phyloP scores from a whole-genome alignment of 2,888 invertebrate genomes.

The Chloromyia formosa region DNA sequence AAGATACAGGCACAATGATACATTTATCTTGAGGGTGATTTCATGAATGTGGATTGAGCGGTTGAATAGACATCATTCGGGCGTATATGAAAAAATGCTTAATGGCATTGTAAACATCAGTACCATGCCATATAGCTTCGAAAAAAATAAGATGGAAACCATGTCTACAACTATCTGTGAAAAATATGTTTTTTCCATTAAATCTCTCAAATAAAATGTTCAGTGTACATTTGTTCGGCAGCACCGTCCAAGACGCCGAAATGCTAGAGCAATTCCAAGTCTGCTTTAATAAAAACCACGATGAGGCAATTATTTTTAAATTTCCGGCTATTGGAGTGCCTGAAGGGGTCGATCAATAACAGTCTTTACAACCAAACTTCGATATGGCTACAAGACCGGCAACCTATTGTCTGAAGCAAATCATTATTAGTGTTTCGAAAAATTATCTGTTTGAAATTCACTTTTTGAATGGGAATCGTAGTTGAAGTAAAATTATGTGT shows the following conservation, averaged over 20 bases:
- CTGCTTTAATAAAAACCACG: slow-evolving; percentile 40
- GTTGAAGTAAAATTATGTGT: slow-evolving; percentile 24
- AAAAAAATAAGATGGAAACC: too few species aligned
- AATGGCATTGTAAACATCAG: too few species aligned
- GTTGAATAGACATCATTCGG: too few species aligned
- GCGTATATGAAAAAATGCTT: too few species aligned
- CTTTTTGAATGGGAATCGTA: slow-evolving; percentile 38
- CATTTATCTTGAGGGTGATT: too few species aligned
- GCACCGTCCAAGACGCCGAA: neutral
- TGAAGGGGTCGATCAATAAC: slow-evolving; percentile 41
- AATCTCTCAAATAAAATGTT: too few species aligned
- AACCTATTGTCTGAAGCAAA: slow-evolving; percentile 38
- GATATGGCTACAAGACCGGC: neutral
- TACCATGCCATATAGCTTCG: too few species aligned
- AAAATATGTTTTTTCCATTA: too few species aligned
- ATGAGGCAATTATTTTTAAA: slow-evolving; percentile 44
- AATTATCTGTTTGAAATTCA: slow-evolving; percentile 30
- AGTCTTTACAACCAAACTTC: slow-evolving; percentile 17
- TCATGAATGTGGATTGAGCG: too few species aligned
- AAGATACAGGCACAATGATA: too few species aligned
- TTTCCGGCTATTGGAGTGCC: slow-evolving; percentile 42
- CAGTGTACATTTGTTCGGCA: neutral
- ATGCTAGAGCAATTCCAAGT: neutral
- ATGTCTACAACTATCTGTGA: too few species aligned
- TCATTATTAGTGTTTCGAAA: slow-evolving; percentile 38